Base-by-base conservation (phyloP, 2,888 invertebrate species). In the Spodoptera littoralis region DNA sequence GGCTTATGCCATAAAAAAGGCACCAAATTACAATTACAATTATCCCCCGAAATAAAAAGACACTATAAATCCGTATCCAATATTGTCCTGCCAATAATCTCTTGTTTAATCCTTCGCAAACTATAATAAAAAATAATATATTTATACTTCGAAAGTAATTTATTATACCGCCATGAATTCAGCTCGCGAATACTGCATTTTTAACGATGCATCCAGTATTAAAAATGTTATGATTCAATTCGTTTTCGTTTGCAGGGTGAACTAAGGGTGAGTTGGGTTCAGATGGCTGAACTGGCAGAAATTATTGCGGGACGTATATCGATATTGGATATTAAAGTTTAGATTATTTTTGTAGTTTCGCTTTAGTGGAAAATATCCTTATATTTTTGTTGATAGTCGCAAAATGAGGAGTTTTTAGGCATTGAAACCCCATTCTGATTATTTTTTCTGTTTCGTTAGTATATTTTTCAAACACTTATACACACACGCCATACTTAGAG, bases 221-320 rank as follows among this genome's bases (percentile, higher is more conserved):
- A 63, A 75, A 77, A 65, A 69, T 70, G 60, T 72, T 73, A 51
- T 63, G 46, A 57, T 74, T 70, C 62, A 54, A 73, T 70, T 51
- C 30, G 55, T 48, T 73, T 75, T 64, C 41, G 74, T 60, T 63
- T 60, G 43, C n/a, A 6, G 36, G n/a, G 43, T 45, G 66, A 63
- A 63, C 43, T 60, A 30, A 30, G n/a, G 45, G 1, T 30, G 2
- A 3, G 9, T 47, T 9, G 18, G 11, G 11, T 13, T 41, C 41
- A n/a, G 9, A 36, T 22, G 11, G 24, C 8, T 27, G 48, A n/a
- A 9, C 42, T 44, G 27, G 13, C 22, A 18, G 18, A 43, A 22
- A 54, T 54, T 48, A 12, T 49, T 43, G 13, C 11, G 2, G 11
- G n/a, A 9, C 2, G 9, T 24, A 12, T 13, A 24, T 51, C 51